phyloP scores from a whole-genome alignment of 2,113 vertebrate genomes.

The Zosterops pallidus region DNA sequence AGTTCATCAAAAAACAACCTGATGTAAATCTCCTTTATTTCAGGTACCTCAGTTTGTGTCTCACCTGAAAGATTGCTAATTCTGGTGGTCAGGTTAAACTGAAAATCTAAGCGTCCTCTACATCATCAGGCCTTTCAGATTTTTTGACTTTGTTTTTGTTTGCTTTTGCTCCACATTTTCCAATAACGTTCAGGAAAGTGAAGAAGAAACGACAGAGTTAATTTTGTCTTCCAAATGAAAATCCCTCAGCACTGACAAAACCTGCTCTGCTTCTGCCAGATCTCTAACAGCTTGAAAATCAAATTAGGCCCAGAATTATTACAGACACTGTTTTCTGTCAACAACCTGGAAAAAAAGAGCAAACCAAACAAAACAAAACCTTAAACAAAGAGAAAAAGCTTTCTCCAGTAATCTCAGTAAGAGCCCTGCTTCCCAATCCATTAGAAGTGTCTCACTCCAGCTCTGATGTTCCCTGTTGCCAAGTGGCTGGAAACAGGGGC shows the following conservation, averaged over 20 bases:
- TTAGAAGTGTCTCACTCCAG: neutral
- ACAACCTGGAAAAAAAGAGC: neutral
- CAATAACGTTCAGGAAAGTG: neutral
- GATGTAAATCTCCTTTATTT: neutral
- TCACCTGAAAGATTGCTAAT: neutral
- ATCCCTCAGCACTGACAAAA: constrained; percentile 16
- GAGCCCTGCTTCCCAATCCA: neutral
- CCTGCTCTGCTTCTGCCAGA: neutral
- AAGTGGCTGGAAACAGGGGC: neutral
- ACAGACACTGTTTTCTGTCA: constrained; percentile 11
- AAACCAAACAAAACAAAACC: neutral
- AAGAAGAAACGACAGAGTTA: constrained; percentile 9
- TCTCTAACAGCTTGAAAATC: constrained; percentile 39
- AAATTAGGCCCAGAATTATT: constrained; percentile 47
- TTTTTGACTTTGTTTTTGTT: neutral
- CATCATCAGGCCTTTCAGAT: neutral
- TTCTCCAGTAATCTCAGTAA: neutral
- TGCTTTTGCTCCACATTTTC: neutral
- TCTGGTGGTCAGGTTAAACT: neutral
- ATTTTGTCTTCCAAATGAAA: neutral
- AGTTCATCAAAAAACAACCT: neutral
- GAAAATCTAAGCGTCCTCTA: neutral
- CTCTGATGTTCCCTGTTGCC: neutral
- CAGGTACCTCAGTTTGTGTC: neutral
- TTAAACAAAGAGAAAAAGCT: neutral